These are phyloP conservation scores for Lepidostoma basale DNA, from an alignment of 1,140 invertebrate species.

Conservation along the genomic window DNA sequence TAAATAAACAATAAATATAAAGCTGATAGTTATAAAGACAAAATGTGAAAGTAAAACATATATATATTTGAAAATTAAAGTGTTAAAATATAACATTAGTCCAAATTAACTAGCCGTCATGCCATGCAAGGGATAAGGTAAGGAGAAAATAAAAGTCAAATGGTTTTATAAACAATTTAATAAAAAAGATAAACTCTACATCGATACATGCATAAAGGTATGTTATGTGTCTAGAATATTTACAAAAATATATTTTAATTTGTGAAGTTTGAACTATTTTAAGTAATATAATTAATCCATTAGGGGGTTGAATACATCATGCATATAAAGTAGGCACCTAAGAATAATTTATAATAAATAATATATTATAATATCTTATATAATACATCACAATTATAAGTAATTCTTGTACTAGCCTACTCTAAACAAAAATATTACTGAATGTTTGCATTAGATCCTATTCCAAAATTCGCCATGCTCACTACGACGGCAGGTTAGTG, in stretches of 20 bases:
- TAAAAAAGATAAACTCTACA: constrained; percentile 38
- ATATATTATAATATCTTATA: background rate
- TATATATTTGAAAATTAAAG: too few relatives aligned
- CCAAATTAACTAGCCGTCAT: background rate
- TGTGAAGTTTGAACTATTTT: too few relatives aligned
- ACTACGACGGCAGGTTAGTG: constrained; percentile 12
- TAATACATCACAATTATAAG: constrained; percentile 7
- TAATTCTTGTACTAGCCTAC: background rate
- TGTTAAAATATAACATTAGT: too few relatives aligned
- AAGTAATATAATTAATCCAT: background rate
- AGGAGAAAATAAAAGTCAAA: constrained; percentile 40
- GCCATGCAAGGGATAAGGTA: constrained; percentile 6
- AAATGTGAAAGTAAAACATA: too few relatives aligned
- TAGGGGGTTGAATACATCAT: background rate
- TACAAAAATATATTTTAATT: constrained; percentile 30
- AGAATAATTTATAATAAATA: constrained; percentile 19
- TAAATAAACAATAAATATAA: too few relatives aligned
- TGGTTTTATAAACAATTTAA: constrained; percentile 40
- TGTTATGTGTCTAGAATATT: constrained; percentile 5
- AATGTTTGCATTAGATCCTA: background rate
- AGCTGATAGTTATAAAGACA: too few relatives aligned
- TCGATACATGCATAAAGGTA: constrained; percentile 37
- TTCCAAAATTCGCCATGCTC: background rate
- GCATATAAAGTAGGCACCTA: background rate
- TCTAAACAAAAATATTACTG: background rate